Evolutionary conservation across 23 tunicate species (phyloP).

Genomic region (Halocynthia aurantium): DNA sequence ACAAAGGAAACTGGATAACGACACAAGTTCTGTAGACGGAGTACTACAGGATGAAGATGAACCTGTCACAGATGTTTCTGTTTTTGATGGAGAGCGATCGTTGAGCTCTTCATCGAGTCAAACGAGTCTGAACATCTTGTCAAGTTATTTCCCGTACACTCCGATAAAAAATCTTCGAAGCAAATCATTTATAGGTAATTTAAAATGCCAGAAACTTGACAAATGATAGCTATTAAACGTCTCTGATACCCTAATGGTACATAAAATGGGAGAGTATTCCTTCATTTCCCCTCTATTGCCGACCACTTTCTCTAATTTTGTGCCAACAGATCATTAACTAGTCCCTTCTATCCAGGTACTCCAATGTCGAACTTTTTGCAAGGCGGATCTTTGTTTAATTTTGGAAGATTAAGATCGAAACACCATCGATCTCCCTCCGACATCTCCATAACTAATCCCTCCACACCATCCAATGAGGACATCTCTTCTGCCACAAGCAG

Average conservation of each 20-base stretch:
- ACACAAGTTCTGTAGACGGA: too few species aligned
- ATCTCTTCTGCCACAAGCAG: slow-evolving; percentile 8
- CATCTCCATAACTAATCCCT: slow-evolving; percentile 32
- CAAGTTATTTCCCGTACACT: slow-evolving; percentile 52
- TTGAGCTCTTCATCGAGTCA: background rate
- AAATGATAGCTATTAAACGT: too few species aligned
- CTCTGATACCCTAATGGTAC: too few species aligned
- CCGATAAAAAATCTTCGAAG: slow-evolving; percentile 21
- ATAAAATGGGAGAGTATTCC: background rate
- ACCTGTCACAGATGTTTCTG: too few species aligned
- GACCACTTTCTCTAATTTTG: background rate
- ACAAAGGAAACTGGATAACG: too few species aligned
- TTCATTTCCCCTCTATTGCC: background rate
- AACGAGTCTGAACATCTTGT: slow-evolving; percentile 16
- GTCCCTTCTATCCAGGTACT: slow-evolving; percentile 18
- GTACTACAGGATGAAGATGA: too few species aligned
- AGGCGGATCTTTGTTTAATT: slow-evolving; percentile 33
- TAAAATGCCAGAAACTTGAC: too few species aligned
- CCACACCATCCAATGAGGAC: slow-evolving; percentile 21
- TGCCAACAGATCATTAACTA: background rate
- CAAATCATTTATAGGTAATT: slow-evolving; percentile 40
- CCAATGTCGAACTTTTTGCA: slow-evolving; percentile 39
- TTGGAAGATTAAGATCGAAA: slow-evolving; percentile 10
- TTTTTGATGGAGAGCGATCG: too few species aligned
- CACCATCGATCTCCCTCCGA: slow-evolving; percentile 63